Base-by-base conservation (phyloP, 2,113 vertebrate species). In the Phyllostomus hastatus region DNA sequence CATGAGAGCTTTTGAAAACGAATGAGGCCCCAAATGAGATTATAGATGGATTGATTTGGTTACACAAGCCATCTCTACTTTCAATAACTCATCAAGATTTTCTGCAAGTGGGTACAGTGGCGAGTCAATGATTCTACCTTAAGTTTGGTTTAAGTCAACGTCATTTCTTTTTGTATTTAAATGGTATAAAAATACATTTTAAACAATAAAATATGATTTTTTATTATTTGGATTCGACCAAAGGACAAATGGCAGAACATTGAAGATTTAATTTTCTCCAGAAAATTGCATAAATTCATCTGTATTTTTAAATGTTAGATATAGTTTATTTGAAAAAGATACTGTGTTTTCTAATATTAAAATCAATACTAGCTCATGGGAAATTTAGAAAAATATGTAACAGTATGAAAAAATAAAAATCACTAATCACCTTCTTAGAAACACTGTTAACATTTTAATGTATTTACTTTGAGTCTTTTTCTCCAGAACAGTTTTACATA, bases 281-380 rank as follows among this genome's bases (percentile, higher is more conserved):
- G n/a, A 2, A 11, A 54, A 50, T 24, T 85, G 5, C 2, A 67
- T 70, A 85, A 50, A 91, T 87, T 94, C 17, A 67, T 59, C n/a
- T 90, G 3, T 81, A 48, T 69, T 83, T 96, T 94, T 64, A 95
- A 96, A 79, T 80, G 38, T 38, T 79, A 90, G 35, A 10, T 7
- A 85, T 1, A 41, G 54, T 57, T 95, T 57, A 38, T 48, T 54
- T 95, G 19, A 48, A 43, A 35, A 66, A 95, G 52, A 0, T 59
- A 81, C 10, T 28, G 6, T 22, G 17, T 31, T 80, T 88, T 66
- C 31, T 90, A 87, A 80, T 92, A 54, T 69, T 81, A 84, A 93
- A 92, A 83, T 50, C 17, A 87, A 5, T 59, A 54, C 20, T 91
- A 87, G 8, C 3, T 92, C 38, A 83, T 35, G 10, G 33, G 57